Percentiles rank a stretch among this genome's conserved stretches.
These are phyloP conservation scores for Lagocephalus sceleratus DNA, from an alignment of 2,797 vertebrate genomes.

Conservation along the genomic window DNA sequence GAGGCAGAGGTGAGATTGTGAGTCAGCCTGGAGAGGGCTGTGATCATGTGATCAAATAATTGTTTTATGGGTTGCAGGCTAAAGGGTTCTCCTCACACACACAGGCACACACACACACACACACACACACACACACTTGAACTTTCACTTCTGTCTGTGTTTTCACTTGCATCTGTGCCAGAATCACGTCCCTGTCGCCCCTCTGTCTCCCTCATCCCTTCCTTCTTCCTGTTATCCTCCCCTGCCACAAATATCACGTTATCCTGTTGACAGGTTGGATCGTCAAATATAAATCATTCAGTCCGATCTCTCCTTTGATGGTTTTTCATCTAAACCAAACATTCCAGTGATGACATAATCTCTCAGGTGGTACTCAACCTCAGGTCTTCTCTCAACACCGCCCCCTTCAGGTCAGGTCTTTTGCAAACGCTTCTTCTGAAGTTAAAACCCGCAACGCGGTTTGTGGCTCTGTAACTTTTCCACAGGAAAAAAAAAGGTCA, in stretches of 20 bases:
- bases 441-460: no score
- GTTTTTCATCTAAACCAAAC: slow-evolving; percentile 14
- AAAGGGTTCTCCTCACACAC: slow-evolving; percentile 51
- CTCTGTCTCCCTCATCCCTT: slow-evolving; percentile 50
- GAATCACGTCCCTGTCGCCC: slow-evolving; percentile 55
- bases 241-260: slow-evolving; percentile 27
- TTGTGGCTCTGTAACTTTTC: slow-evolving; percentile 5
- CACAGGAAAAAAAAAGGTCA: slow-evolving; percentile 16
- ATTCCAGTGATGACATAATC: slow-evolving; percentile 11
- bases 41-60: slow-evolving; percentile 54
- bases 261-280: slow-evolving; percentile 36
- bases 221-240: slow-evolving; percentile 54
- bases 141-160: slow-evolving; percentile 62
- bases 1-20: background rate
- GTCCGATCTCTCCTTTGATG: slow-evolving; percentile 4
- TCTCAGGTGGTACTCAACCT: slow-evolving; percentile 36
- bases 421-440: no score
- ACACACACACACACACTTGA: slow-evolving; percentile 39
- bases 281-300: slow-evolving; percentile 8
- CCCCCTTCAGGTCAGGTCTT: slow-evolving; percentile 51
- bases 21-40: slow-evolving; percentile 15
- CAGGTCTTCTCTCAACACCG: slow-evolving; percentile 43
- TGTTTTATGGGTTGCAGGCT: slow-evolving; percentile 63
- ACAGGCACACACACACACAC: slow-evolving; percentile 12
- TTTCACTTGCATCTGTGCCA: slow-evolving; percentile 53